phyloP scores from a whole-genome alignment of 2,888 invertebrate genomes.

The Diaprepes abbreviatus region DNA sequence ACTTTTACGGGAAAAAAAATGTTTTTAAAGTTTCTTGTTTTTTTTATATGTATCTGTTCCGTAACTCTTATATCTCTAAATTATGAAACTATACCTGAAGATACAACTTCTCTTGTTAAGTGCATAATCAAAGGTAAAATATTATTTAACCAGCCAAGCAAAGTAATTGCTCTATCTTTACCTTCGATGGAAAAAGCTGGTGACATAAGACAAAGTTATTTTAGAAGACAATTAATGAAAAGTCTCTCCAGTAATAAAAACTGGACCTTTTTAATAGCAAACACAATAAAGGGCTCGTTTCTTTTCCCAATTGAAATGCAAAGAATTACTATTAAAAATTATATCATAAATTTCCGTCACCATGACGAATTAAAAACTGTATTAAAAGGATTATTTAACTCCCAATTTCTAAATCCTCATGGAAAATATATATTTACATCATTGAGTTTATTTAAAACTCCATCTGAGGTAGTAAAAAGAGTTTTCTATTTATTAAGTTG shows the following conservation, averaged over 20 bases:
- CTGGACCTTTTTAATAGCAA: constrained; percentile 30
- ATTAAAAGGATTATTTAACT: constrained; percentile 13
- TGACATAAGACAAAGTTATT: background rate
- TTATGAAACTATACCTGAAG: background rate
- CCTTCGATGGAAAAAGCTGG: constrained; percentile 23
- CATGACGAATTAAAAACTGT: background rate
- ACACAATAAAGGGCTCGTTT: no score
- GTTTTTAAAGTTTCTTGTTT: background rate
- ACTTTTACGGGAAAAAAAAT: background rate
- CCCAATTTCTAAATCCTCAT: constrained; percentile 49
- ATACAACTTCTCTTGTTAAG: constrained; percentile 18
- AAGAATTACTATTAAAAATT: background rate
- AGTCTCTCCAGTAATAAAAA: background rate
- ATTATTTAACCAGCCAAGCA: constrained; percentile 9
- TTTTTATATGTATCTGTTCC: background rate
- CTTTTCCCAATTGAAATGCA: background rate
- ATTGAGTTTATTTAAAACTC: constrained; percentile 46
- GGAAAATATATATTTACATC: constrained; percentile 55
- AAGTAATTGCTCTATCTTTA: constrained; percentile 36
- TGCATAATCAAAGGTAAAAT: constrained; percentile 37
- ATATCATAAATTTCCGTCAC: background rate
- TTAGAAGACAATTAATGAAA: constrained; percentile 11
- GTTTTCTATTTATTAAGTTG: constrained; percentile 46
- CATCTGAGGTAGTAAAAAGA: background rate
- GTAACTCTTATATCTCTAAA: background rate